phyloP scores from a whole-genome alignment of 2,113 vertebrate species.

The Epinephelus lanceolatus region DNA sequence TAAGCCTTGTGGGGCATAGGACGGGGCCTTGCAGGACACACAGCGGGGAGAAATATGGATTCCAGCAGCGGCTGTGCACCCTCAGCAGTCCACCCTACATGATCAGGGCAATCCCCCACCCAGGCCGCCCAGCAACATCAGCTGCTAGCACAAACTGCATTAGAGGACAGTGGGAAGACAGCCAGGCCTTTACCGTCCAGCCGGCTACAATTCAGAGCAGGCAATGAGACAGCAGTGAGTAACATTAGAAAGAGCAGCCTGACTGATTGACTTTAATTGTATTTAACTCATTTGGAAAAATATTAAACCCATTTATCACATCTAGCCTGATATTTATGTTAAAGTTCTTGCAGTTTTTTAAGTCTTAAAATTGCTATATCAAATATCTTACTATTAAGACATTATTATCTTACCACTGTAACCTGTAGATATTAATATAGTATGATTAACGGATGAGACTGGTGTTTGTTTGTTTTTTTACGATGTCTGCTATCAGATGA shows the following conservation, averaged over 20 bases:
- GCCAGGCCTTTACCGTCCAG: constrained; percentile 51
- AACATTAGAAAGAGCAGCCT: constrained; percentile 41
- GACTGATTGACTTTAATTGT: constrained; percentile 32
- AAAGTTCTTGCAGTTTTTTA: neutral
- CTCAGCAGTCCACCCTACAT: constrained; percentile 56
- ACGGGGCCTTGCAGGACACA: constrained; percentile 57
- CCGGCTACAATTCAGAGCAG: constrained; percentile 39
- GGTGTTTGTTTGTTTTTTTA: too few relatives aligned
- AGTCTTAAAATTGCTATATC: neutral
- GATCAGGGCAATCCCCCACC: constrained; percentile 62
- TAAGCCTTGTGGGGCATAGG: constrained; percentile 61
- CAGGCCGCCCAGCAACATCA: constrained; percentile 70
- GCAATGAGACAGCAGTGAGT: constrained; percentile 55
- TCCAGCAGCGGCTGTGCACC: constrained; percentile 54
- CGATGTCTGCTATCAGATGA: neutral
- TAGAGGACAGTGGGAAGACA: constrained; percentile 68
- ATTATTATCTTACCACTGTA: neutral
- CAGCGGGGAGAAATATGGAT: constrained; percentile 53
- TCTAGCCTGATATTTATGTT: neutral
- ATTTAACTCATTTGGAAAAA: constrained; percentile 30
- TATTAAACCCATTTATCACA: constrained; percentile 6
- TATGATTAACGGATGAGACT: neutral
- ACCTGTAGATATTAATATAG: neutral
- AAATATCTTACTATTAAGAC: neutral
- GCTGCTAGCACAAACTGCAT: constrained; percentile 76